Conservation (phyloP, 2,888 invertebrate species). For the Agrotis puta region DNA sequence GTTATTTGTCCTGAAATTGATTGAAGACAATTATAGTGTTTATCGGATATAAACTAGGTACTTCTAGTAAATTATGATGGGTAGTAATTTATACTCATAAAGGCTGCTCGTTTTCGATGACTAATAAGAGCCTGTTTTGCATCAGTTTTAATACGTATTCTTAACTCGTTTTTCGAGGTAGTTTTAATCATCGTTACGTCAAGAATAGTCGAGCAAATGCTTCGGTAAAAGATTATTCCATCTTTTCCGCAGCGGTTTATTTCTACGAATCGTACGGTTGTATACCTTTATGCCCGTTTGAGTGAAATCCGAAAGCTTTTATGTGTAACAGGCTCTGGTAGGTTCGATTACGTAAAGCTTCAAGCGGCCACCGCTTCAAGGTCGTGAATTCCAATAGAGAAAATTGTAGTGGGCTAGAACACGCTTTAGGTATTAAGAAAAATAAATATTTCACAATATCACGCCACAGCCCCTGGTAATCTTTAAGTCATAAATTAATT, state of each 20-base stretch:
- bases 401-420: slow-evolving; percentile 26
- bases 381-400: slow-evolving; percentile 43
- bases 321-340: slow-evolving; percentile 34
- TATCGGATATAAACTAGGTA: background rate
- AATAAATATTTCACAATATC: slow-evolving; percentile 60
- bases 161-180: background rate
- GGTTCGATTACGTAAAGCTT: slow-evolving; percentile 50
- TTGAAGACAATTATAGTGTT: slow-evolving; percentile 13
- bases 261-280: slow-evolving; percentile 17
- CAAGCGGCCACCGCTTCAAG: slow-evolving; percentile 40
- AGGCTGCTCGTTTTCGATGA: background rate
- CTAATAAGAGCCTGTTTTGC: background rate
- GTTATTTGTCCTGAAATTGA: background rate
- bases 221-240: slow-evolving; percentile 21
- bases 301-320: slow-evolving; percentile 50
- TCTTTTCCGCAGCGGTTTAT: slow-evolving; percentile 28
- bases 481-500: slow-evolving; percentile 74
- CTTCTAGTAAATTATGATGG: slow-evolving; percentile 1
- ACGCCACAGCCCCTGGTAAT: slow-evolving; percentile 67
- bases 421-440: slow-evolving; percentile 39
- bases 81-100: slow-evolving; percentile 25
- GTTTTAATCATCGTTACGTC: slow-evolving; percentile 6
- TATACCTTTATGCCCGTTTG: slow-evolving; percentile 45
- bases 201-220: background rate
- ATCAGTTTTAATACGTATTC: slow-evolving; percentile 1